These are phyloP conservation scores for Cyanoramphus novaezelandiae DNA, from an alignment of 2,113 vertebrate genomes.

Conservation along the genomic window DNA sequence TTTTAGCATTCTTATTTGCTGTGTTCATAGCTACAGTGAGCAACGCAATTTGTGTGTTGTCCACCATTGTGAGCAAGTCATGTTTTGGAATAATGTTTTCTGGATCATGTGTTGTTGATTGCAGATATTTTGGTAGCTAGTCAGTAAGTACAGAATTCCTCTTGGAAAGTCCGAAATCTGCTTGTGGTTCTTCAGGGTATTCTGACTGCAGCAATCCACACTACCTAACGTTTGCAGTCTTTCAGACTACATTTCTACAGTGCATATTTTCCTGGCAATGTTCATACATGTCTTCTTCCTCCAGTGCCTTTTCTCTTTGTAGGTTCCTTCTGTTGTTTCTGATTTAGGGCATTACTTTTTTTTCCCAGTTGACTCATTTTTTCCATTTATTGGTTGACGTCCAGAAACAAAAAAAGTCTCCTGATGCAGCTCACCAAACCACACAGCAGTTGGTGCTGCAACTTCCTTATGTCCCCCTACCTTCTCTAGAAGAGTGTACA, in stretches of 20 bases:
- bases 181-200: background rate
- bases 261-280: background rate
- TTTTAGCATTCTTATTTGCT: background rate
- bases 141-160: background rate
- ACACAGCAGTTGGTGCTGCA: background rate
- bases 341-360: background rate
- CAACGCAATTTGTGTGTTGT: background rate
- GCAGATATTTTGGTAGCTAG: background rate
- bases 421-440: background rate
- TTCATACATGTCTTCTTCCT: background rate
- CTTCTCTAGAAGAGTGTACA: background rate
- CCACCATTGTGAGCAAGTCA: background rate
- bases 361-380: background rate
- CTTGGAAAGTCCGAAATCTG: background rate
- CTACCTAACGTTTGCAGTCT: background rate
- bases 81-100: background rate
- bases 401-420: background rate
- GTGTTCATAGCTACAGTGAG: background rate
- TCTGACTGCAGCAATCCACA: rapidly evolving
- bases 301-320: background rate
- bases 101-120: background rate
- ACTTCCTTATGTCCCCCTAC: background rate
- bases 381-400: background rate
- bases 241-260: background rate
- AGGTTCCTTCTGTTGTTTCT: background rate